Percentiles rank a stretch among this genome's conserved stretches.
Conservation (phyloP, 2,113 vertebrate genomes). For the Procavia capensis region DNA sequence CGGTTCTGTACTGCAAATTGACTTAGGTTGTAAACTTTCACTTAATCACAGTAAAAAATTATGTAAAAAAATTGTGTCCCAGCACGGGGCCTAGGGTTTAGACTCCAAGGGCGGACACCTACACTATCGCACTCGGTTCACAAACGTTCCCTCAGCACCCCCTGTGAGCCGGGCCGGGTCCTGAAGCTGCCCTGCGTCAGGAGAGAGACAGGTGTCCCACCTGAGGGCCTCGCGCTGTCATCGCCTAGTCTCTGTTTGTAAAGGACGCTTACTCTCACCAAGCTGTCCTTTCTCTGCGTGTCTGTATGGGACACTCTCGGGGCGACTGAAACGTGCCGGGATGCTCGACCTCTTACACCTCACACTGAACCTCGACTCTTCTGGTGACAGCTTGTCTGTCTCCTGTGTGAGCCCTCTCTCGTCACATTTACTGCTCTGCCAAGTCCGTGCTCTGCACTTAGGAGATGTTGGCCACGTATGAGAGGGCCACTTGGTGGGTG, state of each 20-base stretch:
- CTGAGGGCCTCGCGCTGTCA: fast-evolving
- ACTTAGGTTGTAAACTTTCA: too few species aligned
- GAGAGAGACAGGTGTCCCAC: neutral
- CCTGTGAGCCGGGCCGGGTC: fast-evolving
- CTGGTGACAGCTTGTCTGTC: neutral
- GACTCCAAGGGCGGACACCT: neutral
- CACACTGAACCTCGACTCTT: neutral
- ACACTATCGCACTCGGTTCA: neutral
- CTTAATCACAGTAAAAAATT: too few species aligned
- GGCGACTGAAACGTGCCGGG: neutral
- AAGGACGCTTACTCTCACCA: neutral
- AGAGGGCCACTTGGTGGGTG: neutral
- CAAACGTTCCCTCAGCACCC: neutral
- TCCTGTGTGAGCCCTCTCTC: neutral
- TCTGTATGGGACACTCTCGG: neutral
- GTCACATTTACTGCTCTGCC: neutral
- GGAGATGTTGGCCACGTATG: neutral
- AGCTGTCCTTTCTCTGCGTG: neutral
- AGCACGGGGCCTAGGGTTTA: neutral
- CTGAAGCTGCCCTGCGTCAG: neutral
- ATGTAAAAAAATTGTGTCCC: neutral
- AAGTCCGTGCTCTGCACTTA: neutral
- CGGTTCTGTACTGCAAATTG: too few species aligned
- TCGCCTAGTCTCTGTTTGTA: neutral
- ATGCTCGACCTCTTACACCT: neutral